phyloP scores from a whole-genome alignment of 2,888 invertebrate species.

The Neuroscelio doddi region DNA sequence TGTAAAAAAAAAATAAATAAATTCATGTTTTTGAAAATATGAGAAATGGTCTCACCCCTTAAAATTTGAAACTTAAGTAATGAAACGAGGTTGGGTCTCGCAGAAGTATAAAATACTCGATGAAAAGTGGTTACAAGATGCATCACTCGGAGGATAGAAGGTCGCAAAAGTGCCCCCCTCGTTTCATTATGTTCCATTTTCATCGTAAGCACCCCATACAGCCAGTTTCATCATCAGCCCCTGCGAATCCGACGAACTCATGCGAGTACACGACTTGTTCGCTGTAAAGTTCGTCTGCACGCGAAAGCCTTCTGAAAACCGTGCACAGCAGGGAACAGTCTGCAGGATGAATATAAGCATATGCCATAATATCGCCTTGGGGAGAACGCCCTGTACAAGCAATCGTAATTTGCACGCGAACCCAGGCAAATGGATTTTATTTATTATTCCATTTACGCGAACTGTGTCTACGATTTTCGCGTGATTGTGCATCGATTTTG shows the following conservation, averaged over 20 bases:
- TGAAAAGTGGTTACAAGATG: neutral
- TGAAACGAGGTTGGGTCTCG: neutral
- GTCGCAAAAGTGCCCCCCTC: slow-evolving; percentile 1
- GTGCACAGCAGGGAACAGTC: neutral
- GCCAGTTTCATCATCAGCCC: neutral
- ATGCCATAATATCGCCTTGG: neutral
- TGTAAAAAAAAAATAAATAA: no score
- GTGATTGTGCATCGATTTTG: slow-evolving; percentile 9
- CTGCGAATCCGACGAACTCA: slow-evolving; percentile 1
- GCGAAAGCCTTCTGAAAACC: slow-evolving; percentile 4
- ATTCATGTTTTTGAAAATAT: no score
- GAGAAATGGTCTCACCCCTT: no score
- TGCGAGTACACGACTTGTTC: neutral
- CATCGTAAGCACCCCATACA: neutral
- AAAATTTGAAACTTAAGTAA: no score
- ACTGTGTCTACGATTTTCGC: slow-evolving; percentile 2
- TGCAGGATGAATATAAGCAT: neutral
- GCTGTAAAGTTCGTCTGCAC: neutral
- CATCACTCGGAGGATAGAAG: neutral
- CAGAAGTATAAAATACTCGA: neutral
- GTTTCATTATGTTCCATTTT: slow-evolving; percentile 2
- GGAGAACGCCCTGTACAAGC: neutral
- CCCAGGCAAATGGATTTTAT: neutral
- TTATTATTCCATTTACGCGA: slow-evolving; percentile 5
- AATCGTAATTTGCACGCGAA: slow-evolving; percentile 5